Evolutionary conservation across 2,888 invertebrate genomes (phyloP), one percentile per base, ranked within the genome.

Genomic region (Choristoneura rosaceana): DNA sequence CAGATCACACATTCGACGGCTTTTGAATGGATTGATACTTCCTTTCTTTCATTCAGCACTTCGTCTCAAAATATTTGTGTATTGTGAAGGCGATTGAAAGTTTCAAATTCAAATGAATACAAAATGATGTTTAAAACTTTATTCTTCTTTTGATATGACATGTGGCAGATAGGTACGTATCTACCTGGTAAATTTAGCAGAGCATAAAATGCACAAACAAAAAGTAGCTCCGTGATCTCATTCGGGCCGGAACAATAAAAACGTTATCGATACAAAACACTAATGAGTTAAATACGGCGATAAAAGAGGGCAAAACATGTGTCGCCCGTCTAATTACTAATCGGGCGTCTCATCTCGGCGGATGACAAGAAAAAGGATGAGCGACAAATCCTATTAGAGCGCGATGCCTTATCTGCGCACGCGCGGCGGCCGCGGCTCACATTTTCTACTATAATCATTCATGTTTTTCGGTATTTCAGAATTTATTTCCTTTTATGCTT

Each of bases 291-390:
- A 86, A 87, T 81, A 85, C 82, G 83, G 89, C 38, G 90, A 90
- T 91, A 88, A 92, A 91, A 86, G 85, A 87, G 81, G 82, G 84
- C 79, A 85, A 88, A 92, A 93, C 92, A 92, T 89, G 92, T 92
- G 93, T 93, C 91, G 84, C 85, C 87, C 87, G 87, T 89, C 90
- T 92, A 93, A 93, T 93, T 93, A 92, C 89, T 91, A 90, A 94
- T 94, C 93, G 88, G 85, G 80, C 83, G 85, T 85, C 83, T 88
- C 87, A 93, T 93, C 93, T 90, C 83, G 74, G 74, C 76, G 78
- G 82, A 77, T 78, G 84, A 80, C 82, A 90, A 87, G 90, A 90
- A 91, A 92, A 92, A 88, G 83, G 85, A 84, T 82, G 85, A 81
- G 84, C 82, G 85, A 90, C 88, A 88, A 87, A 88, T 87, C 86